Conservation (phyloP, 1,140 invertebrate species). For the Watersipora subatra region DNA sequence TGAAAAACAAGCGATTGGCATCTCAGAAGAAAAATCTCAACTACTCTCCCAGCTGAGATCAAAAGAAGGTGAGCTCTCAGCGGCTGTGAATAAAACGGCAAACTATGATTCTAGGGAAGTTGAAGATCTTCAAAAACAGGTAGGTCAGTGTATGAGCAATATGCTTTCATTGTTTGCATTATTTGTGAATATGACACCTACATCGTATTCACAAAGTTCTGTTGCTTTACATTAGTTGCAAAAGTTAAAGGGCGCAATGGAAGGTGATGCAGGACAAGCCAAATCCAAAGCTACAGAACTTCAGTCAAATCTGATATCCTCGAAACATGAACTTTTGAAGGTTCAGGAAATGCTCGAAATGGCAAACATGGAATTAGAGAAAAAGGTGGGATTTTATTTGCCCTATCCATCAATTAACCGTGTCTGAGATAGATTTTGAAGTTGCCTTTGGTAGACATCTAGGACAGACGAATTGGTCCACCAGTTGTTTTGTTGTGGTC, state of each 20-base stretch:
- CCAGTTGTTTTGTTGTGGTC: no score
- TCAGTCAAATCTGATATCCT: conserved; percentile 28
- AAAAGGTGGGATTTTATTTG: conserved; percentile 45
- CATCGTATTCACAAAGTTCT: no score
- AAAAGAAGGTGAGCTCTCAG: not conserved
- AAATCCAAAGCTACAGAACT: conserved; percentile 12
- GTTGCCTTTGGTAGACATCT: no score
- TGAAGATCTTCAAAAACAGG: not conserved
- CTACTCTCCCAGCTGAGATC: not conserved
- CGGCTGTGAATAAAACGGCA: not conserved
- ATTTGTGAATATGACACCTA: no score
- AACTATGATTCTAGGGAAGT: not conserved
- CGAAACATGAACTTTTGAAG: conserved; percentile 36
- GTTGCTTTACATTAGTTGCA: not conserved
- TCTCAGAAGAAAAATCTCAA: not conserved
- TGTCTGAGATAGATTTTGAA: no score
- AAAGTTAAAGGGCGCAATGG: not conserved
- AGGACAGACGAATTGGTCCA: no score
- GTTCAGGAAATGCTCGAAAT: conserved; percentile 43
- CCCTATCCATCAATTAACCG: no score
- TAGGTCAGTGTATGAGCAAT: no score
- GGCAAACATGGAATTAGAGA: conserved; percentile 47
- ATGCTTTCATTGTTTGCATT: no score
- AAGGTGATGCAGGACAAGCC: not conserved
- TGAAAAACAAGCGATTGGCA: not conserved